Evolutionary conservation across 2,113 vertebrate species (phyloP), one percentile per base, ranked within the genome.

Genomic region (Upupa epops): DNA sequence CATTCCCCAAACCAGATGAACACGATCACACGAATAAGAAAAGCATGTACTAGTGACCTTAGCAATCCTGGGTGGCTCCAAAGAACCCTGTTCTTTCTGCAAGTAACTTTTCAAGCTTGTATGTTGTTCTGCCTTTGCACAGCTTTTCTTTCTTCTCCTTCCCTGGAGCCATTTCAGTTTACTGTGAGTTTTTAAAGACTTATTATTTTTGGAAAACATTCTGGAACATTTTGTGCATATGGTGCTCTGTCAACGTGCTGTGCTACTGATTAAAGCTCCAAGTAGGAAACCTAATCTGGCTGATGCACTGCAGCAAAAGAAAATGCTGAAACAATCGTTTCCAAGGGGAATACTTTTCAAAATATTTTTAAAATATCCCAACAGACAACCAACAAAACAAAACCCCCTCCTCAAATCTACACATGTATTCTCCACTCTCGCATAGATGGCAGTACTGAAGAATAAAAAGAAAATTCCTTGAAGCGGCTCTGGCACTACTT

Each of bases 181-280:
- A 85, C 79, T 79, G 74, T 77, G 89, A 93, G 86, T 49, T 94
- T 96, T 88, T 95, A 89, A 88, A 73, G 71, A 37, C 65, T 96
- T 96, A 96, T 96, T 97, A 96, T 96, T 96, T 97, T 97, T 97
- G 96, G 96, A 97, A 97, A 91, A 78, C 31, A 17, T 83, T 97
- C 95, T 91, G 96, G 96, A 97, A 97, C 97, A 96, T 91, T 96
- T 84, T 96, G 96, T 97, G 93, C 81, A 46, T 93, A 92, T 95
- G 80, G 83, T 69, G 58, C 81, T 91, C 68, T 89, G 85, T 83
- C 95, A 92, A 90, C 92, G 93, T 96, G 90, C 94, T 94, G 93
- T 91, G 97, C 80, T 94, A 92, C 97, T 96, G 96, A 96, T 97
- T 92, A 91, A 96, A 96, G 61, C 74, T 93, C 73, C 61, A 83